Base-by-base conservation (phyloP, 2,888 invertebrate genomes). In the Apamea anceps region DNA sequence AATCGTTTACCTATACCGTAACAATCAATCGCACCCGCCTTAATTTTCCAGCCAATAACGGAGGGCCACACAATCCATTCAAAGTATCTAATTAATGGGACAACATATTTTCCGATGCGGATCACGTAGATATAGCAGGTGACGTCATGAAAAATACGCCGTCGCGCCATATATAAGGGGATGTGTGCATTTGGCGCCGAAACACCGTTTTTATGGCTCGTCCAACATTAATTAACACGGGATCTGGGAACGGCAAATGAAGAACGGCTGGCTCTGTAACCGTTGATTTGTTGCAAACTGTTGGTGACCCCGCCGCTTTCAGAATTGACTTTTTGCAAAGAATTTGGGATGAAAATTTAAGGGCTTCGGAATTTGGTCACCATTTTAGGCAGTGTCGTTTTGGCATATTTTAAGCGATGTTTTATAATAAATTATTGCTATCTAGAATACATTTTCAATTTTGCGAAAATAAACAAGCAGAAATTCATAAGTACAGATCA, bases 61-160 rank as follows among this genome's bases (percentile, higher is more conserved):
- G 90, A 87, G 83, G 85, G 90, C 92, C 90, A 88, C 90, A 91
- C 92, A 93, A 95, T 94, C 95, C 95, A 93, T 95, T 93, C 92
- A 93, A 94, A 95, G 94, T 94, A 91, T 91, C 93, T 95, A 94
- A 96, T 95, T 95, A 95, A 95, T 95, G 94, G 95, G 91, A 90
- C 91, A 92, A 92, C 93, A 95, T 95, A 95, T 95, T 94, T 95
- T 92, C 90, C 87, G 85, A 95, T 92, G 91, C 93, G 90, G 91
- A 93, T 94, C 95, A 93, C 94, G 94, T 95, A 92, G 91, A 88
- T 87, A 88, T 87, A 89, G 89, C 95, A 94, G 94, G 95, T 95
- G 95, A 94, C 93, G 94, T 93, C 92, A 91, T 93, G 94, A 95
- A 91, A 92, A 93, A 95, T 94, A 92, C 88, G 84, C 89, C 86